These are phyloP conservation scores for Pachyuromys duprasi DNA, from an alignment of 2,797 vertebrate species.

Conservation along the genomic window DNA sequence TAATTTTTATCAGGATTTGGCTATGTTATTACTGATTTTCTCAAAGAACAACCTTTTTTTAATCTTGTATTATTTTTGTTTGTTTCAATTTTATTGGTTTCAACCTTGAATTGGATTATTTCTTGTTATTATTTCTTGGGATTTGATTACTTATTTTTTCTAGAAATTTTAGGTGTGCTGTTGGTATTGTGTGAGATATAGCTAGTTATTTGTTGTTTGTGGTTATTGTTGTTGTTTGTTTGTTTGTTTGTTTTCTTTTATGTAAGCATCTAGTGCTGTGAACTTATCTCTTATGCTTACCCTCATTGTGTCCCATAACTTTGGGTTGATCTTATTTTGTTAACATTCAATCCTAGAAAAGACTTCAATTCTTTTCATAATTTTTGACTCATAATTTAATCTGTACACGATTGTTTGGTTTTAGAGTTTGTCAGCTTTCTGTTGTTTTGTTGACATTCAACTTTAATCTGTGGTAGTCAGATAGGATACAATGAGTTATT, in stretches of 20 bases:
- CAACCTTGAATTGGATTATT: neutral
- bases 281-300: too few relatives aligned
- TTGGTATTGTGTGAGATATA: neutral
- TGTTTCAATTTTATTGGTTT: neutral
- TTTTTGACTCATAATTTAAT: neutral
- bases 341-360: neutral
- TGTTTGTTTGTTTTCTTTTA: too few relatives aligned
- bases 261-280: neutral
- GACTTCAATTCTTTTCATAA: neutral
- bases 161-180: neutral
- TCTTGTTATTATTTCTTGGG: neutral
- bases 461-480: neutral
- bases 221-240: neutral
- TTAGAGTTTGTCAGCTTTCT: neutral
- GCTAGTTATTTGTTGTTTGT: neutral
- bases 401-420: neutral
- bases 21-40: neutral
- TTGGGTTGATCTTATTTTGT: neutral
- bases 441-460: neutral
- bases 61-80: neutral
- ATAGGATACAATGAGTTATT: neutral
- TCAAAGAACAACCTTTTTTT: neutral
- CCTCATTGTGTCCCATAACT: neutral
- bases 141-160: neutral
- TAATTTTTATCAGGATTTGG: neutral